phyloP scores from a whole-genome alignment of 2,888 invertebrate genomes.

The Eristalis arbustorum region DNA sequence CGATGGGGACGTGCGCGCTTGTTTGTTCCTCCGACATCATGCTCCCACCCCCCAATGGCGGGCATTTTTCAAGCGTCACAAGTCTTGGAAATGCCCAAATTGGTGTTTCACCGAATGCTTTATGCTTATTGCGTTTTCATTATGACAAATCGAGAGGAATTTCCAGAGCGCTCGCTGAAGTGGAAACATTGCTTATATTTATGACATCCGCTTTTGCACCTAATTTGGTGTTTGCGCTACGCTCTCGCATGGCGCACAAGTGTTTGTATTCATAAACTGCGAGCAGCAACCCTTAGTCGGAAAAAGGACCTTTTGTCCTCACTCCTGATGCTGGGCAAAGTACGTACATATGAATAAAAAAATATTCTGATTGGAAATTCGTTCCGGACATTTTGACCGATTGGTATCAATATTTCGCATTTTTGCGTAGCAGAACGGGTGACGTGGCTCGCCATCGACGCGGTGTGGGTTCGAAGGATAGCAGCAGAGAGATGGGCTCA shows the following conservation, averaged over 20 bases:
- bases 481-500: constrained; percentile 7
- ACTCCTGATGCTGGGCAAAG: background rate
- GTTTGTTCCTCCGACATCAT: background rate
- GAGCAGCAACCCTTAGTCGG: constrained; percentile 57
- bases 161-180: constrained; percentile 61
- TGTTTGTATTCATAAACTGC: constrained; percentile 50
- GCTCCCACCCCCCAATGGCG: background rate
- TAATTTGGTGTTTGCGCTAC: constrained; percentile 61
- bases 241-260: constrained; percentile 16
- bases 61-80: background rate
- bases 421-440: constrained; percentile 20
- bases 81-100: background rate
- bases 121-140: constrained; percentile 71
- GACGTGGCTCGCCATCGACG: background rate
- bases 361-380: constrained; percentile 66
- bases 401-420: constrained; percentile 63
- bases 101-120: constrained; percentile 27
- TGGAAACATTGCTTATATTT: constrained; percentile 71
- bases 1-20: background rate
- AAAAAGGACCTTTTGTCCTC: constrained; percentile 13
- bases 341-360: background rate
- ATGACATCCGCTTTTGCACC: constrained; percentile 70
- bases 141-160: constrained; percentile 69
- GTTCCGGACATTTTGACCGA: constrained; percentile 71
- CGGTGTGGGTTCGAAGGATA: background rate